Evolutionary conservation across 1,140 invertebrate species (phyloP).

Genomic region (Probaryconus sp.): DNA sequence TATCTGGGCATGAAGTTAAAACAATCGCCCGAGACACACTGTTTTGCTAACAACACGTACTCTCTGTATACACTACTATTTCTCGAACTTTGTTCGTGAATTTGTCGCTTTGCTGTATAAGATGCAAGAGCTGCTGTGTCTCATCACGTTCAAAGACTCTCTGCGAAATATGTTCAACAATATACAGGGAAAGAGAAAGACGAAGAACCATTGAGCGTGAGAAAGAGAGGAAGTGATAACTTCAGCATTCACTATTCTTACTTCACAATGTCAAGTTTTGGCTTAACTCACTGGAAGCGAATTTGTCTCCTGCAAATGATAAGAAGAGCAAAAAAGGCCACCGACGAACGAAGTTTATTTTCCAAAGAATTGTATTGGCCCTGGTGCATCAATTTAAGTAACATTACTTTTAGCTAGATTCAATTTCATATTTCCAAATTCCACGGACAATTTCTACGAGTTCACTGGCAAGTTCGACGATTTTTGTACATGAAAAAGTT

Average conservation of each 20-base stretch:
- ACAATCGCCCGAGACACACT: conserved; percentile 7
- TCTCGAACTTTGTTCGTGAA: conserved; percentile 13
- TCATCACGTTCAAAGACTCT: conserved; percentile 7
- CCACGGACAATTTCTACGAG: background rate
- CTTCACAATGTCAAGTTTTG: conserved; percentile 1
- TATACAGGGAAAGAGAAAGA: no score
- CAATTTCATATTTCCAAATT: background rate
- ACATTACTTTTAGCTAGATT: background rate
- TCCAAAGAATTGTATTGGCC: background rate
- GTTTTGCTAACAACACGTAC: conserved; percentile 11
- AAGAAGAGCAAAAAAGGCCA: background rate
- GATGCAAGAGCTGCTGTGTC: background rate
- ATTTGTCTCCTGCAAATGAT: background rate
- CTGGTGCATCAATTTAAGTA: background rate
- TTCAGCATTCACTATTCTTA: background rate
- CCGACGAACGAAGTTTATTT: background rate
- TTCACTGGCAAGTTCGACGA: no score
- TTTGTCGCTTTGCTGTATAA: conserved; percentile 4
- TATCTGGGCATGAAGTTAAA: conserved; percentile 8
- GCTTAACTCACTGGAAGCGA: background rate
- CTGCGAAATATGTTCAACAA: conserved; percentile 3
- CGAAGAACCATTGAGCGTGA: no score
- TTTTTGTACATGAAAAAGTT: no score
- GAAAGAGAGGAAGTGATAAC: no score
- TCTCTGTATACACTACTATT: conserved; percentile 3